These are phyloP conservation scores for Campoplex capitator DNA, from an alignment of 2,888 invertebrate genomes.

Conservation along the genomic window DNA sequence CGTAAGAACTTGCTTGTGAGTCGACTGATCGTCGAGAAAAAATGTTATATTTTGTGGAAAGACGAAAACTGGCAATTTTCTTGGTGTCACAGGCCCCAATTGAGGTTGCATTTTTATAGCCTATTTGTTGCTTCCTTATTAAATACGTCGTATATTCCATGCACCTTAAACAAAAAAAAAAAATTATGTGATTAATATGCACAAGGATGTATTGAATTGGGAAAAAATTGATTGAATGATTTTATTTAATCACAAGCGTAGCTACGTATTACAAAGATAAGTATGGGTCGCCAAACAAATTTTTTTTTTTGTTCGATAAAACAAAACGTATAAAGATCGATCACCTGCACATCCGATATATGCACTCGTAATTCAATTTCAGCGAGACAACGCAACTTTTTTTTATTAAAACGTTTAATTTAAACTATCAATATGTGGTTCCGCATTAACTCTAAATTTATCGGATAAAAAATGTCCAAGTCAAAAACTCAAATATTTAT, in stretches of 20 bases:
- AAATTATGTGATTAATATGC: neutral
- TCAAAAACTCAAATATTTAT: slow-evolving; percentile 49
- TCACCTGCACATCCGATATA: slow-evolving; percentile 31
- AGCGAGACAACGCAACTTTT: neutral
- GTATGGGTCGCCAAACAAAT: slow-evolving; percentile 25
- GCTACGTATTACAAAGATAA: slow-evolving; percentile 46
- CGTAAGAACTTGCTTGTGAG: slow-evolving; percentile 92
- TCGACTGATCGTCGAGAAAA: slow-evolving; percentile 90
- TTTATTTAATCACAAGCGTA: neutral
- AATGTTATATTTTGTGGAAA: slow-evolving; percentile 92
- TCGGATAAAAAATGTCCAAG: slow-evolving; percentile 6
- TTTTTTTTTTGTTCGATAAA: slow-evolving; percentile 30
- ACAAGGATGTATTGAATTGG: neutral
- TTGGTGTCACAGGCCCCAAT: slow-evolving; percentile 68
- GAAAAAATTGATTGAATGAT: slow-evolving; percentile 7
- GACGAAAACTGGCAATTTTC: slow-evolving; percentile 92
- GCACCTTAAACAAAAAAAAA: slow-evolving; percentile 37
- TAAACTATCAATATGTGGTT: slow-evolving; percentile 9
- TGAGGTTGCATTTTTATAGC: slow-evolving; percentile 59
- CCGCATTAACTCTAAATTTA: slow-evolving; percentile 10
- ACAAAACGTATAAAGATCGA: neutral
- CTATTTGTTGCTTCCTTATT: slow-evolving; percentile 1
- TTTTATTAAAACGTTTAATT: neutral
- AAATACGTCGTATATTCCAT: slow-evolving; percentile 46
- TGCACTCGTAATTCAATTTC: neutral